A percentile compares a stretch with the other conserved stretches of the same genome.
Evolutionary conservation across 2,113 vertebrate genomes (phyloP).

Genomic region (Progne subis): DNA sequence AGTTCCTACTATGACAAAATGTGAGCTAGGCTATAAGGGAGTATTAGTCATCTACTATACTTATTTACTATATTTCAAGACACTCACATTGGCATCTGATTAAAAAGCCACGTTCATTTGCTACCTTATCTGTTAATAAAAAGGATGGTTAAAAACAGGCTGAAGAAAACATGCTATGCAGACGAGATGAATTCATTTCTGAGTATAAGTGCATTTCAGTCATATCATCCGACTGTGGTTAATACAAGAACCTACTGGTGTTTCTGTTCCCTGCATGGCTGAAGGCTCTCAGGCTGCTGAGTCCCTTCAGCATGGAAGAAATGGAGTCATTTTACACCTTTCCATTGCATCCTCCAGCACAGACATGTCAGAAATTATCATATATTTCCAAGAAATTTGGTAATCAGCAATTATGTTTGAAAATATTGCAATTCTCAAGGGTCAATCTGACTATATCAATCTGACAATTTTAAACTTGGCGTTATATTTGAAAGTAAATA

Average conservation of each 20-base stretch:
- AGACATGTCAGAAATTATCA: neutral
- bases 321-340: neutral
- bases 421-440: neutral
- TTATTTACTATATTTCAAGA: neutral
- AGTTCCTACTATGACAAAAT: neutral
- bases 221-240: neutral
- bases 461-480: neutral
- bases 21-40: neutral
- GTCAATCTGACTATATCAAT: neutral
- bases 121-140: neutral
- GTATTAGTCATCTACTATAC: neutral
- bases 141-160: neutral
- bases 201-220: neutral
- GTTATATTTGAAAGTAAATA: neutral
- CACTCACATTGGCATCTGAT: neutral
- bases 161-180: neutral
- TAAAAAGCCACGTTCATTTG: neutral
- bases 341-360: neutral
- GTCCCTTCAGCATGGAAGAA: neutral
- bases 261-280: neutral
- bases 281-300: neutral
- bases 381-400: neutral
- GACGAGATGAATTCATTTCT: neutral
- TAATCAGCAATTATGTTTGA: neutral
- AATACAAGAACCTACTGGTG: neutral